phyloP scores from a whole-genome alignment of 2,888 invertebrate genomes.

The Aphidoletes aphidimyza region DNA sequence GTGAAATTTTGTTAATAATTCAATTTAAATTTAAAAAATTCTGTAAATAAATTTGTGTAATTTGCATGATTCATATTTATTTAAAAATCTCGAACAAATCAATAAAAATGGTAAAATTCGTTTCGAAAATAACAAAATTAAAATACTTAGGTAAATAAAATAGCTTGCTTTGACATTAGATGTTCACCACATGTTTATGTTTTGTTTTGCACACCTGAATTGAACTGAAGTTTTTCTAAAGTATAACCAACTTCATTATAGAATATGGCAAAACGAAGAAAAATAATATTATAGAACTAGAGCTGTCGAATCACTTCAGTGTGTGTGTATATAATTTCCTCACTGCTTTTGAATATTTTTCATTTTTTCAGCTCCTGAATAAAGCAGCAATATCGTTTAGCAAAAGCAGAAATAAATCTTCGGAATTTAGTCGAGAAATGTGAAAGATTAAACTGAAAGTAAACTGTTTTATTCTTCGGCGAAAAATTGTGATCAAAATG shows the following conservation, averaged over 20 bases:
- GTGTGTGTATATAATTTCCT: slow-evolving; percentile 22
- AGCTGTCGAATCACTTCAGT: slow-evolving; percentile 12
- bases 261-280: slow-evolving; percentile 18
- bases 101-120: neutral
- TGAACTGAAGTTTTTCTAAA: neutral
- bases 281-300: slow-evolving; percentile 48
- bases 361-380: neutral
- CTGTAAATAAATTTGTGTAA: neutral
- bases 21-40: too few species aligned
- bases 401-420: neutral
- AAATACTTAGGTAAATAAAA: neutral
- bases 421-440: neutral
- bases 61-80: too few species aligned
- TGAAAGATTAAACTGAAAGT: neutral
- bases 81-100: too few species aligned
- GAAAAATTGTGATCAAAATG: neutral
- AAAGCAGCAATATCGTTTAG: neutral
- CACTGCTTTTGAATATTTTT: slow-evolving; percentile 31
- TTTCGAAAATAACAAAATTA: neutral
- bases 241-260: neutral
- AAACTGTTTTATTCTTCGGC: too few species aligned
- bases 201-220: neutral
- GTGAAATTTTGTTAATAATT: neutral
- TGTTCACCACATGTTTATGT: slow-evolving; percentile 22
- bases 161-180: neutral